Evolutionary conservation across 2,888 invertebrate genomes (phyloP), one percentile per base, ranked within the genome.

Genomic region (Octodonta nipae): DNA sequence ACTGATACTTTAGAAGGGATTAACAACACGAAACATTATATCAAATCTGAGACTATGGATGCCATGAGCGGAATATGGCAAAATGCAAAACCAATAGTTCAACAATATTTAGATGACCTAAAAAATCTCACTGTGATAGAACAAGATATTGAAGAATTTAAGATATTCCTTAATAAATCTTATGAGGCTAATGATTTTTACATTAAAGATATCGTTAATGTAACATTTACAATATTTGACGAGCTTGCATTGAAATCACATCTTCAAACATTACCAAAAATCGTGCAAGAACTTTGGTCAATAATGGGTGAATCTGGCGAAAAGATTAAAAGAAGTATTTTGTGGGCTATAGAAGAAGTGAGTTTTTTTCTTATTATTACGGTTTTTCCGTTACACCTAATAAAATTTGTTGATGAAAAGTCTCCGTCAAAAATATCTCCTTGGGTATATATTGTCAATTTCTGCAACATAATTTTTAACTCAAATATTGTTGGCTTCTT

Each of bases 291-390:
- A 56, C 70, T 86, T 51, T 84, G 82, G 81, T 80, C 81, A 4
- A 75, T 82, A 46, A 81, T 86, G 81, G 86, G 85, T 0, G 83
- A 84, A 32, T 84, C 85, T 0, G 84, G 84, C 5, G 70, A 77
- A 43, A 82, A 82, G 0, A 71, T 86, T 12, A 75, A 81, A 28
- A 75, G 80, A 41, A 82, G 82, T 42, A 63, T 86, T 6, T 61
- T 75, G 0, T 83, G 78, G 73, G 68, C 83, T 0, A 75, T 83
- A 1, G 77, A 81, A 38, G 72, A 75, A 30, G 68, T 68, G 61
- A 52, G 52, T 42, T 28, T n/a, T n/a, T n/a, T n/a, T n/a, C n/a
- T n/a, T n/a, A n/a, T n/a, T n/a, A n/a, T n/a, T n/a, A n/a, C n/a
- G n/a, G n/a, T n/a, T n/a, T n/a, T n/a, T n/a, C n/a, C n/a, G n/a